These are phyloP conservation scores for Tupaia chinensis DNA, from an alignment of 2,113 vertebrate species.

Conservation along the genomic window DNA sequence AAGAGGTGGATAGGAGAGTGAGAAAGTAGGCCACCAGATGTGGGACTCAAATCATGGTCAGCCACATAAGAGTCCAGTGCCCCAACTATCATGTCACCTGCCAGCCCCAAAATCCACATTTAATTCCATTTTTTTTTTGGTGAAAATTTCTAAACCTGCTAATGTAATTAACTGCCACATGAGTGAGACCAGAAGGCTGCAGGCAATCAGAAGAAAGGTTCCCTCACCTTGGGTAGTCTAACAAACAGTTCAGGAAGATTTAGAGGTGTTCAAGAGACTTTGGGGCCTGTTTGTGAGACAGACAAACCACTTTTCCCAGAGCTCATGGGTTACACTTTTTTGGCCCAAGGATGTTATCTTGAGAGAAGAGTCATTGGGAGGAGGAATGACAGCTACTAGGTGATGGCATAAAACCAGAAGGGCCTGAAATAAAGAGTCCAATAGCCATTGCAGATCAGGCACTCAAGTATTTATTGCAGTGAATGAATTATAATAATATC, in stretches of 20 bases:
- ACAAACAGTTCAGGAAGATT: neutral
- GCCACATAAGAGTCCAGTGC: too few relatives aligned
- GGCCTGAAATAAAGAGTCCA: neutral
- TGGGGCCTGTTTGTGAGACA: neutral
- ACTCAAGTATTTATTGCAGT: neutral
- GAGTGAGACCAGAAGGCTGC: neutral
- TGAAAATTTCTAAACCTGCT: too few relatives aligned
- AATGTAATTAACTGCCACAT: neutral
- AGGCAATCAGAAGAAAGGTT: neutral
- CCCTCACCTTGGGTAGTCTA: neutral
- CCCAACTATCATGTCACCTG: too few relatives aligned
- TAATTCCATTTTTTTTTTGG: too few relatives aligned
- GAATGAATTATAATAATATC: slow-evolving; percentile 61
- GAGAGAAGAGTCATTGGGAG: neutral
- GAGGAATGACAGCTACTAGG: neutral
- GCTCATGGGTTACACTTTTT: neutral
- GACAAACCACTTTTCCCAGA: neutral
- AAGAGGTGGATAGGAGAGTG: too few relatives aligned
- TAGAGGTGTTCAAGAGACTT: neutral
- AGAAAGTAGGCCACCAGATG: too few relatives aligned
- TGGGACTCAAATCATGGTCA: too few relatives aligned
- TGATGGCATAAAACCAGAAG: neutral
- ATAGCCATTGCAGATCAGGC: neutral
- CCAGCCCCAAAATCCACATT: too few relatives aligned
- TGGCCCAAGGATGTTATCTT: neutral